Evolutionary conservation across 2,888 invertebrate species (phyloP), one percentile per base, ranked within the genome.

Genomic region (Lepidochrysops patricia): DNA sequence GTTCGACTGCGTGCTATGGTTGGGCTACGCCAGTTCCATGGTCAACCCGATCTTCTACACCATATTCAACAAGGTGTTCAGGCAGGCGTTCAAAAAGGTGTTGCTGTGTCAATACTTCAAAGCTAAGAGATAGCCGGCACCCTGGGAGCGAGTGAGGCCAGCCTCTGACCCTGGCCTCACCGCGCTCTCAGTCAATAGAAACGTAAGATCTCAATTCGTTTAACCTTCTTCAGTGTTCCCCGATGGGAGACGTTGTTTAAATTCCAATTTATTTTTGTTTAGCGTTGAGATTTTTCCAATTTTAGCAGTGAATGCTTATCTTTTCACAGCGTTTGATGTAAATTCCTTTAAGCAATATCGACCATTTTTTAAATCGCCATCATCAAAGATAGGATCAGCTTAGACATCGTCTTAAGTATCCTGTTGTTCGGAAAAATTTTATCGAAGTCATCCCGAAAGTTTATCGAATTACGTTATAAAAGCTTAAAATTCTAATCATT

Each of bases 21-120:
- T 98, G 64, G 98, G 98, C 19, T 98, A 97, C 77, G 95, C 97
- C 60, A 97, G 97, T 75, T 97, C 97, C 12, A 97, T 97, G 93
- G 96, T 98, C 32, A 98, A 98, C 84, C 98, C 98, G 0, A 95
- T 98, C 72, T 97, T 98, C 86, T 98, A 98, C 79, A 98, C 98
- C 25, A 96, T 97, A 72, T 98, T 98, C 84, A 98, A 98, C 84
- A 96, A 97, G 77, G 95, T 96, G 62, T 98, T 98, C 84, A 91
- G 97, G 48, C 95, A 96, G 76, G 96, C 97, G 0, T 97, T 97
- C 79, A 95, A 96, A 76, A 95, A 95, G 79, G 95, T 97, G 7
- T 82, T 97, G 61, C 82, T 93, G 61, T 97, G 97, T 81, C 91
- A 93, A 68, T 96, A 95, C 76, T 91, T 91, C 65, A 91, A 91